Conservation (phyloP, 2,113 vertebrate species). For the Paradisaea rubra region DNA sequence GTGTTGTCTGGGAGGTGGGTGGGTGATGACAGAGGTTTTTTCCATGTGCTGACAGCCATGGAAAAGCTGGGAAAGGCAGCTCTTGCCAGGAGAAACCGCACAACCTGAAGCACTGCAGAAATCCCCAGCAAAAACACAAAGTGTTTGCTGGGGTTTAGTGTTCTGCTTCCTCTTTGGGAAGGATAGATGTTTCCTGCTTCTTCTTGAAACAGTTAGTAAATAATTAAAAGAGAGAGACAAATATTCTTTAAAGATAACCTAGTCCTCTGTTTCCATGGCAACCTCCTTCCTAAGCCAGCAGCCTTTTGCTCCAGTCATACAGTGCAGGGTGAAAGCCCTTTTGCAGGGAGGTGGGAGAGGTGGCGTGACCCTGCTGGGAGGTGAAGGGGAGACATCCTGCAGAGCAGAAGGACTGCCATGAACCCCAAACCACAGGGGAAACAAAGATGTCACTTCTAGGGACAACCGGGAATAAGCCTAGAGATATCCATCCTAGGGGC, state of each 20-base stretch:
- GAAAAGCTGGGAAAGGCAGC: slow-evolving; percentile 1
- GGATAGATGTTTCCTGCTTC: slow-evolving; percentile 7
- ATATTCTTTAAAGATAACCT: slow-evolving; percentile 53
- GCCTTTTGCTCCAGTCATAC: background rate
- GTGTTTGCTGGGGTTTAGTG: background rate
- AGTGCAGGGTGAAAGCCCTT: background rate
- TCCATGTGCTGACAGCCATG: background rate
- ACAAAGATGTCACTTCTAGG: background rate
- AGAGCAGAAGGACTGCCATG: background rate
- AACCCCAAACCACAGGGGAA: background rate
- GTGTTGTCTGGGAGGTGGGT: slow-evolving; percentile 21
- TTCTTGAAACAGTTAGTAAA: slow-evolving; percentile 60
- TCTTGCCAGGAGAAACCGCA: background rate
- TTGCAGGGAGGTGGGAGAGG: background rate
- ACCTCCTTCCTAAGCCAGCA: slow-evolving; percentile 34
- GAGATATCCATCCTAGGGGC: background rate
- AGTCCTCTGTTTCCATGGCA: slow-evolving; percentile 53
- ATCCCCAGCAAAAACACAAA: background rate
- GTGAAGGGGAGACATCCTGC: background rate
- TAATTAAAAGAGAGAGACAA: slow-evolving; percentile 64
- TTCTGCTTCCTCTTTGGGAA: background rate
- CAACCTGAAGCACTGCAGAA: background rate
- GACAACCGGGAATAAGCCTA: background rate
- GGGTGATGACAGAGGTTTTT: slow-evolving; percentile 10
- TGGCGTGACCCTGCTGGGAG: background rate